phyloP scores from a whole-genome alignment of 2,113 vertebrate genomes.

The Campylomormyrus tamandua region DNA sequence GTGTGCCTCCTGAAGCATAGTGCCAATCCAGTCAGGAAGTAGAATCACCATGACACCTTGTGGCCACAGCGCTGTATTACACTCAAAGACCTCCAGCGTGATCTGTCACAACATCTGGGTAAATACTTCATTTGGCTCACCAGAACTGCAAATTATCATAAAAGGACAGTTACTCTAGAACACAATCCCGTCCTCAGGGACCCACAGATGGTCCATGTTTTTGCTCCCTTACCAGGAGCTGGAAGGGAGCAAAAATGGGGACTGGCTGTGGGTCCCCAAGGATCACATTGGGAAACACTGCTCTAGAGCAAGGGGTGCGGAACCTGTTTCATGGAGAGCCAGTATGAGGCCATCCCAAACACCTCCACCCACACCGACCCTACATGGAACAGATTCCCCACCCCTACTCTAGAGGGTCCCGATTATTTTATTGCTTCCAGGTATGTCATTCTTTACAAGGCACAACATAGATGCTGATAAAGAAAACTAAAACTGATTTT shows the following conservation, averaged over 20 bases:
- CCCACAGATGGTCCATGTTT: neutral
- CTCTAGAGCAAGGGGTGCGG: neutral
- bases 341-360: neutral
- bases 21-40: neutral
- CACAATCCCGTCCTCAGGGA: neutral
- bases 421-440: neutral
- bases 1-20: neutral
- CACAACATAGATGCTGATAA: neutral
- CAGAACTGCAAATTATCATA: neutral
- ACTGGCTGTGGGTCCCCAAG: neutral
- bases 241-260: neutral
- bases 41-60: conserved; percentile 2
- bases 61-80: neutral
- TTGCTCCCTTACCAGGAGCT: neutral
- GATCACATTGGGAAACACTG: neutral
- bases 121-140: neutral
- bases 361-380: neutral
- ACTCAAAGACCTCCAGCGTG: neutral
- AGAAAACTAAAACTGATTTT: neutral
- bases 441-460: neutral
- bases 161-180: neutral
- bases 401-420: neutral
- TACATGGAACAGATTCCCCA: neutral
- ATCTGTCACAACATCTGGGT: neutral
- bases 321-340: neutral